Evolutionary conservation across 2,797 vertebrate genomes (phyloP), one percentile per base, ranked within the genome.

Genomic region (Clamator glandarius): DNA sequence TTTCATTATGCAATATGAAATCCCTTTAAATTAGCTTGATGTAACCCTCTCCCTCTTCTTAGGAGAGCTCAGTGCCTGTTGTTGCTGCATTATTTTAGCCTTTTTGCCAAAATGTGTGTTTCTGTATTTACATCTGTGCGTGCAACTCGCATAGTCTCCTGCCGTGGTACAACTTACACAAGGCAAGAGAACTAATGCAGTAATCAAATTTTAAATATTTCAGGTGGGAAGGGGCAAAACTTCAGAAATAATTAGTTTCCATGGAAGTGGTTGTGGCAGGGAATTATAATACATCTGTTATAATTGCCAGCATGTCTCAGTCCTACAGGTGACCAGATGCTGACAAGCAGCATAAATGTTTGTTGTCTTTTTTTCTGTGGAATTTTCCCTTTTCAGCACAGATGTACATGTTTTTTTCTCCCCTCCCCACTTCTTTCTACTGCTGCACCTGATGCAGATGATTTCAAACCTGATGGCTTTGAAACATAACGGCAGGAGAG

Each of bases 161-260:
- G 86, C 81, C 41, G 35, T 44, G 74, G 35, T 91, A 6, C 44
- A 26, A 63, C 84, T 70, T 73, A 69, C 3, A 4, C 93, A 89
- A 91, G 63, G 67, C 67, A 64, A 79, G 75, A 79, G 55, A 12
- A 5, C 70, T 96, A 78, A 93, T 69, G 36, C 68, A 85, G 70
- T 94, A 93, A 96, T 97, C 94, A 87, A 91, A 35, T 35, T 96
- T 96, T 80, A 92, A 36, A 75, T 97, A 95, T 94, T 97, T 96
- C 92, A 90, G 81, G 52, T 91, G 84, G 72, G 70, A 97, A 89
- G 0, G 1, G 77, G 81, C 76, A 91, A 91, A 96, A 88, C 75
- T 93, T 96, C 33, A 89, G 69, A 67, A 92, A 55, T 93, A 95
- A 44, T 95, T 94, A 91, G 64, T 84, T 96, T 97, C 66, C n/a